Conservation (phyloP, 2,113 vertebrate genomes). For the Lagopus muta region DNA sequence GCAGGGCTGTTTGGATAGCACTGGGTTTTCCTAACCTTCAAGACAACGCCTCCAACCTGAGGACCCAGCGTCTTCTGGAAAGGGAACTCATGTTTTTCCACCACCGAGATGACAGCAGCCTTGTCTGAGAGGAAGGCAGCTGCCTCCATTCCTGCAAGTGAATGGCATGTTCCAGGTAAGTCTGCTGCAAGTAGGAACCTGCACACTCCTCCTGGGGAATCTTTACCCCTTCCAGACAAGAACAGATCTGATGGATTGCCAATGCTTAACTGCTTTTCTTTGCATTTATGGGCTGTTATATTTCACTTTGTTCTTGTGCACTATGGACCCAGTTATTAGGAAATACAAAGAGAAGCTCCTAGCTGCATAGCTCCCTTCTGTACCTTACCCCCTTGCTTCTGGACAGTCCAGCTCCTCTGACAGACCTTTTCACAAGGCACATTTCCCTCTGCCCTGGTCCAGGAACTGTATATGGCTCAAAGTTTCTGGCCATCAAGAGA, state of each 20-base stretch:
- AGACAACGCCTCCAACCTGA: conserved; percentile 81
- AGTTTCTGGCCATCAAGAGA: not conserved
- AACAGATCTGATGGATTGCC: not conserved
- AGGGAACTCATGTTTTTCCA: conserved; percentile 78
- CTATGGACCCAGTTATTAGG: not conserved
- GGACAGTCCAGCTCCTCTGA: not conserved
- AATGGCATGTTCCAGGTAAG: not conserved
- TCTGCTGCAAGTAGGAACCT: conserved; percentile 22
- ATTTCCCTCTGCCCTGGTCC: not conserved
- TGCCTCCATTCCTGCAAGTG: conserved; percentile 86
- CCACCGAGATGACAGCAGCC: conserved; percentile 79
- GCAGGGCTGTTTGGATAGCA: not conserved
- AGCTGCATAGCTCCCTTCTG: not conserved
- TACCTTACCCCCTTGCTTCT: not conserved
- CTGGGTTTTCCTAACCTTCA: conserved; percentile 78
- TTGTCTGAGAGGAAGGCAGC: conserved; percentile 85
- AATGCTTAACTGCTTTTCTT: not conserved
- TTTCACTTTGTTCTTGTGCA: not conserved
- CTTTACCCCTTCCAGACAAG: not conserved
- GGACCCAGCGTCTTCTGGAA: conserved; percentile 79
- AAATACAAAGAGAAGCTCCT: not conserved
- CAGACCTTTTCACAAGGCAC: not conserved
- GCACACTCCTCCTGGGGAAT: not conserved
- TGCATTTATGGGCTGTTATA: not conserved
- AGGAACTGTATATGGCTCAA: not conserved